Evolutionary conservation across 2,113 vertebrate species (phyloP), one percentile per base, ranked within the genome.

Genomic region (Jacana jacana): DNA sequence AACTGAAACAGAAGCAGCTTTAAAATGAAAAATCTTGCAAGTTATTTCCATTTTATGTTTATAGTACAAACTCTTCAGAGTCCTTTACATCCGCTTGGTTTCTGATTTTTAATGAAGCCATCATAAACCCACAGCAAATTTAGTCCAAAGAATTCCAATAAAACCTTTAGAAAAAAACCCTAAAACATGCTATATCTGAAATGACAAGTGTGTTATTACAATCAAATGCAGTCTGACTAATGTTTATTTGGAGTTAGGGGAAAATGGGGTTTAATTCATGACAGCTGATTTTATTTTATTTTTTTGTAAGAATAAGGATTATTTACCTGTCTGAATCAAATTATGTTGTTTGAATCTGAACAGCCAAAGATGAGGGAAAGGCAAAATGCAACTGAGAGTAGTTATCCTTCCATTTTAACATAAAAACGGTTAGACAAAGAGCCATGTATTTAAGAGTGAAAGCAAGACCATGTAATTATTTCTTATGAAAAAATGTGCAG

Each of bases 301-400:
- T 49, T 49, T 71, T 42, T 5, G 3, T 11, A 44, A 77, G 75
- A 88, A 69, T 63, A 81, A 86, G 78, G 88, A 51, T 69, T 94
- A 85, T 96, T 95, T 96, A 96, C 91, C 69, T 95, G 91, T 83
- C 89, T 94, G 92, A 95, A 77, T 58, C 78, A 91, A 83, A 93
- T 94, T 65, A 76, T 9, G 20, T 30, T 93, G 69, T 46, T 96
- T 85, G 28, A 93, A 91, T 87, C 65, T 33, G 58, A 92, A 54
- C 31, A 9, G 71, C 60, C 88, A 82, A 81, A 57, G 83, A 37
- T 0, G 8, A 82, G 79, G 89, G 65, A 81, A 90, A 90, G 63
- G 66, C 68, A 91, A 97, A 88, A 81, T 23, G 40, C 3, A 4
- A 40, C 65, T 9, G 57, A 81, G 88, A 81, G 54, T 46, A 13